Conservation (phyloP, 2,888 invertebrate species). For the Oxycera nigricornis region DNA sequence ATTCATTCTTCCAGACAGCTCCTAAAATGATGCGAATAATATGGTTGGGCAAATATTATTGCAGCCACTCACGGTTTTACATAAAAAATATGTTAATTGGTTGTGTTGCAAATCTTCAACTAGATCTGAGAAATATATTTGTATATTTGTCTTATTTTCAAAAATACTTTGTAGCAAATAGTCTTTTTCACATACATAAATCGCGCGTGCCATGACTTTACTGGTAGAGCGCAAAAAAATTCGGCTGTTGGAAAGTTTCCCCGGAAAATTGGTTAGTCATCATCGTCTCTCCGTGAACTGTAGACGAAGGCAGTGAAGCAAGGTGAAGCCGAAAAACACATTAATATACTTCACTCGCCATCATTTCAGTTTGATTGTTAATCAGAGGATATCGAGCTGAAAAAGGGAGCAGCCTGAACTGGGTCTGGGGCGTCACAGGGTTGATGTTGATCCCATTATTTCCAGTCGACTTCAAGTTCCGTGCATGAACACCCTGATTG, state of each 20-base stretch:
- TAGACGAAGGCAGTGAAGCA: background rate
- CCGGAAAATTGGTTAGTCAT: no score
- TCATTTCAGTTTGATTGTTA: background rate
- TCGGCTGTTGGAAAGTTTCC: no score
- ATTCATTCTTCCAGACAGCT: background rate
- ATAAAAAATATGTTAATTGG: no score
- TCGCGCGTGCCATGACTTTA: no score
- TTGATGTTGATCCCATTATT: background rate
- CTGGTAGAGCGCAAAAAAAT: no score
- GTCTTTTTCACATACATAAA: no score
- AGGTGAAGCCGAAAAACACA: background rate
- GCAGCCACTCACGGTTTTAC: no score
- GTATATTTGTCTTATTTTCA: no score
- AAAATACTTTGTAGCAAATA: no score
- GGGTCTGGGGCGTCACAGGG: background rate
- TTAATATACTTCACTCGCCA: background rate
- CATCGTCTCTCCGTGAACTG: no score
- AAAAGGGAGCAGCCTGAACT: background rate
- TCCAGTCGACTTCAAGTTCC: background rate
- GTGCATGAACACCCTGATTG: background rate
- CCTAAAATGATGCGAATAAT: background rate
- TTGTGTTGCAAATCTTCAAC: no score
- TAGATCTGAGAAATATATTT: no score
- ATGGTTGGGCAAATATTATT: conserved; percentile 13
- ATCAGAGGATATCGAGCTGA: background rate